Base-by-base conservation (phyloP, 1,140 invertebrate species). In the Micrasema minimum region DNA sequence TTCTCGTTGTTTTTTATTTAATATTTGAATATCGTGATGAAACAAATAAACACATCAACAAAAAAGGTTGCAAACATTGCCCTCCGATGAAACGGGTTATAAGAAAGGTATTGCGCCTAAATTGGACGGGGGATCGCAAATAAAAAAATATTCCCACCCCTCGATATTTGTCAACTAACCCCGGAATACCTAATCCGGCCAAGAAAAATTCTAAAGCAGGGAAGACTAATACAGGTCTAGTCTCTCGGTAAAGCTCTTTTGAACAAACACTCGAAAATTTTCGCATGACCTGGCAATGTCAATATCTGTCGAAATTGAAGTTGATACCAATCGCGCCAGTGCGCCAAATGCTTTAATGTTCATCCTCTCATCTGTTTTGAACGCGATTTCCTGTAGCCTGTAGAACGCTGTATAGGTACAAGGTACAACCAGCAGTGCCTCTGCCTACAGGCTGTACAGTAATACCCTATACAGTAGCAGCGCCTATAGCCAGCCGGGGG, bases 151-250 rank as follows among this genome's bases (percentile, higher is more conserved):
- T 66, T 66, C 66, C 38, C 66, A 45, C 66, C 66, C 71, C 66
- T n/a, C n/a, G 46, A 69, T 72, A 72, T 69, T 57, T 72, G 71
- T 72, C 71, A 72, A 65, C 71, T 59, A 64, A 57, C 43, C 38
- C 66, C 59, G 69, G 71, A 23, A 73, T 73, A 66, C 37, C 72
- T 73, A 73, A 73, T 73, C 72, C 59, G 59, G 59, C 72, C 38
- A 73, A 73, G 66, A 69, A 69, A 73, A 73, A 73, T 73, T 69
- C 66, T 23, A 12, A 14, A 38, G 22, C 18, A n/a, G 38, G 43
- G 7, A 31, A 31, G 26, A 31, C 35, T 35, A 50, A 55, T 64
- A 45, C 22, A 64, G 12, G 59, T 41, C 43, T 64, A 26, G 41
- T 12, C 38, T 64, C 41, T 46, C 61, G 41, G 37, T 31, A 35